phyloP scores from a whole-genome alignment of 2,888 invertebrate species.

The Pharmacophagus antenor region DNA sequence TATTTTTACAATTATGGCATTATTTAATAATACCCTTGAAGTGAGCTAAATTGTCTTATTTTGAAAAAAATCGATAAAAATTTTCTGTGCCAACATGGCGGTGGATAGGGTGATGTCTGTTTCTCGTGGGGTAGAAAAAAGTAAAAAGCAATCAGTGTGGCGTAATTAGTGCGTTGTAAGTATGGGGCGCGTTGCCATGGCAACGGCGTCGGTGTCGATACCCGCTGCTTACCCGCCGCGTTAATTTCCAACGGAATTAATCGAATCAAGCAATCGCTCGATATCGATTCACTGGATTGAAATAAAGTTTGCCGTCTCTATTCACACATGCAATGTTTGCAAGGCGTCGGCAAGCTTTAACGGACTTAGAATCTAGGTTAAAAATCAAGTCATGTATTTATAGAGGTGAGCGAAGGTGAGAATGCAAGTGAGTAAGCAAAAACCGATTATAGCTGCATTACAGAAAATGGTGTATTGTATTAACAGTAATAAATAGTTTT shows the following conservation, averaged over 20 bases:
- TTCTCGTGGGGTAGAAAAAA: constrained; percentile 77
- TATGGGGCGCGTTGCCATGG: constrained; percentile 77
- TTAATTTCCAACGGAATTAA: constrained; percentile 78
- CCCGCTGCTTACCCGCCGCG: constrained; percentile 72
- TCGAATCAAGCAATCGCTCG: constrained; percentile 69
- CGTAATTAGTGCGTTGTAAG: constrained; percentile 80
- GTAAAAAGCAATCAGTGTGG: constrained; percentile 81
- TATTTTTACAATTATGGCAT: no score
- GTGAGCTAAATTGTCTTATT: constrained; percentile 32
- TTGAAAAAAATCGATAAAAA: constrained; percentile 50
- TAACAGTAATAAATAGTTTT: background rate
- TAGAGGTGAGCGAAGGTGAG: constrained; percentile 29
- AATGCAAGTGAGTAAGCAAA: constrained; percentile 24
- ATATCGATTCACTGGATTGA: constrained; percentile 64
- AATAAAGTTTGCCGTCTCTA: constrained; percentile 42
- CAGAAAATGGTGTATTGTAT: background rate
- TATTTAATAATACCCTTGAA: background rate
- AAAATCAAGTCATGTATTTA: constrained; percentile 30
- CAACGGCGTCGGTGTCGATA: constrained; percentile 71
- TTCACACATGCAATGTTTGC: constrained; percentile 33
- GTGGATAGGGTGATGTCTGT: constrained; percentile 71
- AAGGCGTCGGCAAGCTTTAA: constrained; percentile 29
- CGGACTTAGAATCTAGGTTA: constrained; percentile 32
- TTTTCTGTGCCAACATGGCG: constrained; percentile 35
- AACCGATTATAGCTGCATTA: constrained; percentile 14